phyloP scores from a whole-genome alignment of 92 coral and sea anemone genomes.

The Porites divaricata region DNA sequence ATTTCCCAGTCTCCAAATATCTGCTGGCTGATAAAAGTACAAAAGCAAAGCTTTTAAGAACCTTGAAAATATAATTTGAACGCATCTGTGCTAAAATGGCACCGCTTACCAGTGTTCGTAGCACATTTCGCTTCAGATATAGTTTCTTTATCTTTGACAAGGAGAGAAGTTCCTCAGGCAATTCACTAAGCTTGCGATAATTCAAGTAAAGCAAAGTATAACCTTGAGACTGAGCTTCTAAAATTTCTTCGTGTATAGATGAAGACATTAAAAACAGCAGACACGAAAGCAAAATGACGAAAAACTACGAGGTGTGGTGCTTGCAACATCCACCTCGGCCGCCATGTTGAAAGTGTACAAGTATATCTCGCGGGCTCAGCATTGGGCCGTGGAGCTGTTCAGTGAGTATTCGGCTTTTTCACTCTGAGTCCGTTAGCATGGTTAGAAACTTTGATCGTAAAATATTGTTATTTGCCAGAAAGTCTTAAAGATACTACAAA shows the following conservation, averaged over 20 bases:
- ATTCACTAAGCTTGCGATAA: constrained; percentile 81
- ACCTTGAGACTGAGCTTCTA: constrained; percentile 59
- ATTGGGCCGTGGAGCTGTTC: no score
- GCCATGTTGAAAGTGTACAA: background rate
- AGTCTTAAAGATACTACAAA: background rate
- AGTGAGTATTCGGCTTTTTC: no score
- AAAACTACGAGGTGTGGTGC: background rate
- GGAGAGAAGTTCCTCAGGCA: constrained; percentile 71
- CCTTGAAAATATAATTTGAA: background rate
- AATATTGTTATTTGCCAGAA: no score
- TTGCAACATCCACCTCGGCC: background rate
- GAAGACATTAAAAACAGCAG: constrained; percentile 3
- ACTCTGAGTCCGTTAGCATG: no score
- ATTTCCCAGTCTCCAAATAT: constrained; percentile 63
- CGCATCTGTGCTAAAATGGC: background rate
- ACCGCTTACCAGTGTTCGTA: constrained; percentile 69
- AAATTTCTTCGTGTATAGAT: constrained; percentile 42
- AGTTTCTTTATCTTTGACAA: constrained; percentile 72
- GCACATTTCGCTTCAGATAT: constrained; percentile 78
- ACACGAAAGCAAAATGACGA: background rate
- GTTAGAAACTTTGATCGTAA: no score
- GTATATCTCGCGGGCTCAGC: constrained; percentile 13
- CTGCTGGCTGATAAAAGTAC: constrained; percentile 62
- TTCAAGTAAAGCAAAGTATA: constrained; percentile 80
- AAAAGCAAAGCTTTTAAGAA: background rate